phyloP scores from a whole-genome alignment of 35 echinoderm and acorn worm genomes.

The Lytechinus variegatus region DNA sequence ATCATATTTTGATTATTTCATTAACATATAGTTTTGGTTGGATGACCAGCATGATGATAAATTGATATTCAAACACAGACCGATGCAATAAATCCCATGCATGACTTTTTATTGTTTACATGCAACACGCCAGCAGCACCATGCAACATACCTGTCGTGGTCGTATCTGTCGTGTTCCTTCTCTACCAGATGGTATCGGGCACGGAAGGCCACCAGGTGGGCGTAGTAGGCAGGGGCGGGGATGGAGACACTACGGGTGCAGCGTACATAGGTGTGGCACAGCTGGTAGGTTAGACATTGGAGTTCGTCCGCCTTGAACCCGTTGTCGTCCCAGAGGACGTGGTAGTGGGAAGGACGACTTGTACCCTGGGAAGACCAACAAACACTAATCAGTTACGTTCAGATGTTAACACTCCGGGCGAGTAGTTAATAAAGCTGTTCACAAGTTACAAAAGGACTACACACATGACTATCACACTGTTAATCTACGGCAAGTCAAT shows the following conservation, averaged over 20 bases:
- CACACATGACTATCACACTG: too few relatives aligned
- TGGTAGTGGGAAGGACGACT: conserved; percentile 99
- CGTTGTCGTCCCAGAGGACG: conserved; percentile 97
- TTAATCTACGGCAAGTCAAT: too few relatives aligned
- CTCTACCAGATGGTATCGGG: conserved; percentile 97
- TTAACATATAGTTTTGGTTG: too few relatives aligned
- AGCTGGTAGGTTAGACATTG: conserved; percentile 98
- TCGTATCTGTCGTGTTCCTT: conserved; percentile 90
- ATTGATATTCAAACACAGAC: neutral
- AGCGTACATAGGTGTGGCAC: conserved; percentile 97
- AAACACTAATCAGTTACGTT: neutral
- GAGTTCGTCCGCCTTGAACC: conserved; percentile 93
- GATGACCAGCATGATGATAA: neutral
- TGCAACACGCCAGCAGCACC: neutral
- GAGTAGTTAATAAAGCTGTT: too few relatives aligned
- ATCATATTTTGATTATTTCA: too few relatives aligned
- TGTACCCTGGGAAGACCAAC: conserved; percentile 70
- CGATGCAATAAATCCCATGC: neutral
- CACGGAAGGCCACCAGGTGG: conserved; percentile 98
- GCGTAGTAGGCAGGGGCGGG: conserved; percentile 99
- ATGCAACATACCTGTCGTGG: conserved; percentile 26
- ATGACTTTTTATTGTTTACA: neutral
- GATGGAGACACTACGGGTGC: conserved; percentile 95
- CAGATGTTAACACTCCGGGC: too few relatives aligned
- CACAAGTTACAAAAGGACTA: too few relatives aligned